Base-by-base conservation (phyloP, 1,140 invertebrate genomes). In the Laodelphax striatellus region DNA sequence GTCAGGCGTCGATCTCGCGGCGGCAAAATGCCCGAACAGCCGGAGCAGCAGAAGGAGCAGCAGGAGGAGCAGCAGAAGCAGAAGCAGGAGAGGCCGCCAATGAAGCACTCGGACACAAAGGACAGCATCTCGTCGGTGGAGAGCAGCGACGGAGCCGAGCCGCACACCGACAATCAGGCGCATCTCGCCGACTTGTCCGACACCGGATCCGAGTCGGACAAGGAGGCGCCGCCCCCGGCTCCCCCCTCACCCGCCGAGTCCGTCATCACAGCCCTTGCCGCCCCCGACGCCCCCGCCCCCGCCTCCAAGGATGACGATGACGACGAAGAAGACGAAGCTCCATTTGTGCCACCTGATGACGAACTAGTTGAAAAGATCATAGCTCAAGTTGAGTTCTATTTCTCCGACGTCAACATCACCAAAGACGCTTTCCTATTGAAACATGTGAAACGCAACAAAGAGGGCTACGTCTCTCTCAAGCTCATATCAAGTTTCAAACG, bases 401-500 rank as follows among this genome's bases (percentile, higher is more conserved):
- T 97, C 71, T 93, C 91, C 58, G 92, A 97, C 71, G 90, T 87
- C 16, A 94, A 94, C 70, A 92, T 97, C 60, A 83, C 91, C 1
- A 96, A 95, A 73, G 93, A 97, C 71, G 92, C 93, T 2, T 97
- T 97, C 73, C 75, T 97, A 5, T 72, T 97, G 38, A 97, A 97
- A 72, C 93, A 97, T 72, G 92, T 97, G 3, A 83, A 90, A 34
- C 79, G 93, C 21, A 95, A 96, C 71, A 95, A 94, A 71, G 91
- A 94, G 73, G 94, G 94, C 10, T 97, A 88, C 73, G 93, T 97
- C 1, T 94, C 90, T 34, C 76, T 97, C 8, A 97, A 97, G 72
- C 76, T 97, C 42, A 93, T 96, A 55, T 94, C 92, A 1, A 94
- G 90, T 65, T 92, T 94, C 69, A 92, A 96, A 70, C 83, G 92